These are phyloP conservation scores for Ectropis crepuscularia DNA, from an alignment of 2,888 invertebrate species.

Conservation along the genomic window DNA sequence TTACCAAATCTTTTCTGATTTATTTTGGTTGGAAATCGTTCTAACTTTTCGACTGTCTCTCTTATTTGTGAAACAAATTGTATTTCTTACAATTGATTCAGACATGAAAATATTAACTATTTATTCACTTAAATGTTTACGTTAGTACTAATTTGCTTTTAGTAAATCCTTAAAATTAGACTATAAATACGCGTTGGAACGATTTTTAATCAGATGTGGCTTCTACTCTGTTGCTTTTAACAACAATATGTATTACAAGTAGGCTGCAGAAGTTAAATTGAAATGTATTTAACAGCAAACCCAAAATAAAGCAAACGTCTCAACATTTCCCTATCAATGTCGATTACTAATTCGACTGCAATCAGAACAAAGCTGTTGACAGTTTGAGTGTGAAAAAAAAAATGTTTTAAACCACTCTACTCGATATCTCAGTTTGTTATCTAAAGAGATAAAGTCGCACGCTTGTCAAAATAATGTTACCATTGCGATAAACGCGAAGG, in stretches of 20 bases:
- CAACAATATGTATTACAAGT: too few relatives aligned
- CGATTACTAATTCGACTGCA: conserved; percentile 10
- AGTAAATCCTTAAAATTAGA: too few relatives aligned
- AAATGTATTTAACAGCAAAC: too few relatives aligned
- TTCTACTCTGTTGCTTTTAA: too few relatives aligned
- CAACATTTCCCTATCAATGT: background rate
- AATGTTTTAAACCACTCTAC: conserved; percentile 16
- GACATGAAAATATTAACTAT: too few relatives aligned
- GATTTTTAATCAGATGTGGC: too few relatives aligned
- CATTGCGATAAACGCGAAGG: conserved; percentile 52
- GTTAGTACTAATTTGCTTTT: too few relatives aligned
- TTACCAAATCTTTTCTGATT: conserved; percentile 6
- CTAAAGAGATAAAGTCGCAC: conserved; percentile 72
- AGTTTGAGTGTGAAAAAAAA: conserved; percentile 18
- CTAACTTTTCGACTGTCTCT: background rate
- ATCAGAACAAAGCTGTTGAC: conserved; percentile 14
- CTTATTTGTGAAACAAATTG: too few relatives aligned
- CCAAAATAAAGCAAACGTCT: background rate
- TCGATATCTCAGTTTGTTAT: conserved; percentile 48
- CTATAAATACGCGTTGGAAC: too few relatives aligned
- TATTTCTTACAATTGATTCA: too few relatives aligned
- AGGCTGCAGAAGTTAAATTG: too few relatives aligned
- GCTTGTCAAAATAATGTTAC: conserved; percentile 66
- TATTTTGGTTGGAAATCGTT: conserved; percentile 12
- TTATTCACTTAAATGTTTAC: too few relatives aligned